phyloP scores from a whole-genome alignment of 2,113 vertebrate genomes.

The Corythaeola cristata region DNA sequence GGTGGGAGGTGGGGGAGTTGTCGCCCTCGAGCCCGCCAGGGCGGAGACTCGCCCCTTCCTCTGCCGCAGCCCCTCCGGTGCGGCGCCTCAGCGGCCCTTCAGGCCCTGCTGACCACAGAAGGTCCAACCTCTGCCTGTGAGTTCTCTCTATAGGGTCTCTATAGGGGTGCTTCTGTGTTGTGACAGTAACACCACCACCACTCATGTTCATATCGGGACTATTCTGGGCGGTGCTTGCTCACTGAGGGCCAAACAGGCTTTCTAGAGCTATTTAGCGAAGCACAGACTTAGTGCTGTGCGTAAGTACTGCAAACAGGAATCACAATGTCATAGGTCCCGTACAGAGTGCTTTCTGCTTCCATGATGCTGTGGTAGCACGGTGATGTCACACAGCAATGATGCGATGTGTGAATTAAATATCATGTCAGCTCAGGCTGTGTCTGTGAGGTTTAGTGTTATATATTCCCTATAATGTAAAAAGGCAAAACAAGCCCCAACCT shows the following conservation, averaged over 20 bases:
- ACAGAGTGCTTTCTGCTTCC: fast-evolving
- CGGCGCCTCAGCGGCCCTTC: not conserved
- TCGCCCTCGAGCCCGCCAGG: fast-evolving
- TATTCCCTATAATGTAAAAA: not conserved
- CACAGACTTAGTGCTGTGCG: fast-evolving
- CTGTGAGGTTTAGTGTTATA: fast-evolving
- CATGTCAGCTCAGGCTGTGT: fast-evolving
- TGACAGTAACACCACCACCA: fast-evolving
- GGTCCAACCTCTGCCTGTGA: fast-evolving
- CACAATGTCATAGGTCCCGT: fast-evolving
- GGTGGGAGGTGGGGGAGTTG: not conserved
- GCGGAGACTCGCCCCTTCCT: fast-evolving
- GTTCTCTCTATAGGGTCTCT: fast-evolving
- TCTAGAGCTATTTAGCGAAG: fast-evolving
- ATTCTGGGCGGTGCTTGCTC: fast-evolving
- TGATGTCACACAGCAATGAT: not conserved
- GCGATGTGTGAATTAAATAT: too few species aligned
- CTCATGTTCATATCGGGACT: fast-evolving
- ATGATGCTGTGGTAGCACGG: fast-evolving
- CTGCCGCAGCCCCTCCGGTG: not conserved
- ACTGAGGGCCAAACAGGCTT: fast-evolving
- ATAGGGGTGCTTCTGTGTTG: too few species aligned
- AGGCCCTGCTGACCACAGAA: too few species aligned
- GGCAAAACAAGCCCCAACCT: fast-evolving
- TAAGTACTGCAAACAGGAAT: fast-evolving